These are phyloP conservation scores for Agelas oroides DNA, from an alignment of 37 sponge, comb jelly and placozoan species.

Conservation along the genomic window DNA sequence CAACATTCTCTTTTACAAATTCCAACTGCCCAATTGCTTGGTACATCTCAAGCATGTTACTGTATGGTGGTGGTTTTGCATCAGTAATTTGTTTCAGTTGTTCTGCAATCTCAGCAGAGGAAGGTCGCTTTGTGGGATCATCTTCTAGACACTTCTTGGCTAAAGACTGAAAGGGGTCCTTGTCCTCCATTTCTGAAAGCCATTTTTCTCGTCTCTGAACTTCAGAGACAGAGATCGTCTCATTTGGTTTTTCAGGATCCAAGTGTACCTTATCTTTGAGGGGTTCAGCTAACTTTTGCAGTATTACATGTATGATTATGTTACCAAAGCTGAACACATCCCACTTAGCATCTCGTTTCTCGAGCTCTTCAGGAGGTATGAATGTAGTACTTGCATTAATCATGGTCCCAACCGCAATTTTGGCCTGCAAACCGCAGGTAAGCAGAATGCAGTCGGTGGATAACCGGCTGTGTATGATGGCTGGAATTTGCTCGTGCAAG, in stretches of 20 bases:
- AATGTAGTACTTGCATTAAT: neutral
- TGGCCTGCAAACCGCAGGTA: constrained; percentile 43
- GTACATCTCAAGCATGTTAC: constrained; percentile 34
- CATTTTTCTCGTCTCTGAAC: constrained; percentile 23
- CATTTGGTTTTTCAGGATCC: constrained; percentile 11
- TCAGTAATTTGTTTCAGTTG: constrained; percentile 3
- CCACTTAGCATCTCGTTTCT: neutral
- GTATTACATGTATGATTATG: constrained; percentile 16
- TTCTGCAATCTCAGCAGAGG: neutral
- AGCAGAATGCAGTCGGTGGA: constrained; percentile 36
- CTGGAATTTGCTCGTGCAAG: constrained; percentile 33
- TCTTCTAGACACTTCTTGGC: constrained; percentile 35
- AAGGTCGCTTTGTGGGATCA: constrained; percentile 9
- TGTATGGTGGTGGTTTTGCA: constrained; percentile 7
- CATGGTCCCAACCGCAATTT: constrained; percentile 2
- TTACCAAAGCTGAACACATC: constrained; percentile 44
- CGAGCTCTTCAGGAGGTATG: constrained; percentile 36
- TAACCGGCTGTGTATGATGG: constrained; percentile 44
- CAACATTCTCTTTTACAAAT: constrained; percentile 22
- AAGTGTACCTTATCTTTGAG: constrained; percentile 19
- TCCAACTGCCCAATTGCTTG: constrained; percentile 19
- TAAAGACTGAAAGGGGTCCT: constrained; percentile 6
- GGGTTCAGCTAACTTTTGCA: constrained; percentile 17
- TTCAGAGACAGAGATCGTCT: constrained; percentile 11
- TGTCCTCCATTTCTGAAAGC: constrained; percentile 8